phyloP scores from a whole-genome alignment of 1,140 invertebrate species.

The Ceratina calcarata region DNA sequence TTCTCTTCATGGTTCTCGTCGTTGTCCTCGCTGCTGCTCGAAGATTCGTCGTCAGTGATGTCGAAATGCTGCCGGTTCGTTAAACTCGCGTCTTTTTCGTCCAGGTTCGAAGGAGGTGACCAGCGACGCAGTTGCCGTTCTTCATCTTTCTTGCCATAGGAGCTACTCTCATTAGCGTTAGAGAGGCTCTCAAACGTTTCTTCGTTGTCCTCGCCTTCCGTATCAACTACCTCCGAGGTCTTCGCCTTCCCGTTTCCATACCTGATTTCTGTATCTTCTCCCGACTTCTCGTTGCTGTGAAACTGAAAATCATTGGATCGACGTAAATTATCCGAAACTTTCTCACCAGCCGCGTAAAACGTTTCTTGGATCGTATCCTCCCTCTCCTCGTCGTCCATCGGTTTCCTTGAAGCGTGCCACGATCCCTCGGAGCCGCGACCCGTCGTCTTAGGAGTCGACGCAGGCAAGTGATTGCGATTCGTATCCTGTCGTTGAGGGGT shows the following conservation, averaged over 20 bases:
- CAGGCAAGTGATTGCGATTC: slow-evolving; percentile 32
- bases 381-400: neutral
- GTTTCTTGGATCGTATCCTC: neutral
- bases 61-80: slow-evolving; percentile 53
- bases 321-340: neutral
- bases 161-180: slow-evolving; percentile 47
- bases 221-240: neutral
- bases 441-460: slow-evolving; percentile 25
- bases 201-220: slow-evolving; percentile 47
- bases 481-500: slow-evolving; percentile 3
- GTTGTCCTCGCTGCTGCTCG: slow-evolving; percentile 24
- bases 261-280: neutral
- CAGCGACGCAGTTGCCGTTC: neutral
- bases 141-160: neutral
- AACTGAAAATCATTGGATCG: neutral
- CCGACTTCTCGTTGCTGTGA: neutral
- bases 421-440: neutral
- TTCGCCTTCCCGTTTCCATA: slow-evolving; percentile 20
- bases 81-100: neutral
- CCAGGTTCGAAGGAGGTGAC: slow-evolving; percentile 1
- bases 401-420: neutral
- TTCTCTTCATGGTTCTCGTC: neutral
- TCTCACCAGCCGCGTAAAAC: neutral
- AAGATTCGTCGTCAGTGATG: slow-evolving; percentile 76
- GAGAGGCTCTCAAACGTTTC: slow-evolving; percentile 69